Base-by-base conservation (phyloP, 2,888 invertebrate species). In the Diaprepes abbreviatus region DNA sequence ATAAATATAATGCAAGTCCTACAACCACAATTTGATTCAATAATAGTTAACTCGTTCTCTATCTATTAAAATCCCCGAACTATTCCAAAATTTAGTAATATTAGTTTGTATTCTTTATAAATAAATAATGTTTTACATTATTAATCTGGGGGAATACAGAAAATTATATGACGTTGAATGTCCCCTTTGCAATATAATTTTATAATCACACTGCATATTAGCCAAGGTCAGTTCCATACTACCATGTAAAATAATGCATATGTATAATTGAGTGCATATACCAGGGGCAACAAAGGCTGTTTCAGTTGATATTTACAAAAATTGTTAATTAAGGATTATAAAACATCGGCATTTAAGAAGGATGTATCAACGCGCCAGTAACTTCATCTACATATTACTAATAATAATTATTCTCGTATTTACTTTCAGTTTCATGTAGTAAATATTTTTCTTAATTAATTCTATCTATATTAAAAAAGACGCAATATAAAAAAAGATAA, bases 201-300 rank as follows among this genome's bases (percentile, higher is more conserved):
- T 54, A 54, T 54, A 33, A 54, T 31, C 54, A 10, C 54, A 10
- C 10, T 16, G 54, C 54, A 19, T 43, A 35, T 43, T 43, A 6
- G 1, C 40, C 40, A 54, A 54, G 54, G 54, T 54, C 35, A 54
- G 54, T 54, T 33, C 31, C 54, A 54, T 54, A 54, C 19, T 17
- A 10, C 10, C 40, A 43, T 43, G 40, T 43, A 43, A 43, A 43
- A 43, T 43, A 43, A 17, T 43, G 40, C 19, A 19, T 19, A 9
- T 9, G 17, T 43, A 10, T 43, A 43, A 43, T 19, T 10, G 36
- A 36, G 10, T 43, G 19, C 40, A 40, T 17, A 6, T 40, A 40
- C 17, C 40, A 40, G 16, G 16, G 40, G 40, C 40, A 33, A 33
- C 2, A 10, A 33, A 33, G 33, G 33, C 24, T 24, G 3, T 24